Base-by-base conservation (phyloP, 1,140 invertebrate genomes). In the Rhynchophorus ferrugineus region DNA sequence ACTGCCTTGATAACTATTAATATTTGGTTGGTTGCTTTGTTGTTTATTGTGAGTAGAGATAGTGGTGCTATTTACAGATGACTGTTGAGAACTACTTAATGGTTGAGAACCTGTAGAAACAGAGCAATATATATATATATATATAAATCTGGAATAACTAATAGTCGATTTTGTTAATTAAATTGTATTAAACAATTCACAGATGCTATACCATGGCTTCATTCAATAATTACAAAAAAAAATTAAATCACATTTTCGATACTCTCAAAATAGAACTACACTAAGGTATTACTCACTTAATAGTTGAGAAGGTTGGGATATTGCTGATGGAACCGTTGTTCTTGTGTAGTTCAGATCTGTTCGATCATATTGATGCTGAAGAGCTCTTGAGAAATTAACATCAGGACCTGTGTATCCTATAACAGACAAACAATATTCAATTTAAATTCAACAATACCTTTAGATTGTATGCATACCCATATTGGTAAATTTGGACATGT, bases 401-500 rank as follows among this genome's bases (percentile, higher is more conserved):
- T 64, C 59, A 0, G 59, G 42, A 3, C 61, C 61, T 3, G 53
- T 41, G 46, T 69, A 69, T 6, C 65, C 50, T 24, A 24, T 14
- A 19, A 8, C 7, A 8, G 19, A 41, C 6, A 13, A 18, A 8
- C 6, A 7, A 41, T 7, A 16, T 18, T 50, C 6, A n/a, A 2
- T 3, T 16, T n/a, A 42, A 7, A 17, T 42, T n/a, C 14, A 17
- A 16, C n/a, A 44, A 9, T 19, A 24, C 29, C 5, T 13, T 13
- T 11, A 2, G 7, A 6, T 19, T 3, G 16, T 6, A 14, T 7
- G 2, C 49, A 20, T 22, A 52, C 52, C 67, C 65, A 69, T 67
- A 52, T 69, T 69, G 2, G 64, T 65, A 16, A 63, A 69, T 47
- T 65, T 62, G 7, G 57, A 58, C 57, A 67, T 62, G 33, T 68